Conservation (phyloP, 2,888 invertebrate genomes). For the Ypsolopha sequella region DNA sequence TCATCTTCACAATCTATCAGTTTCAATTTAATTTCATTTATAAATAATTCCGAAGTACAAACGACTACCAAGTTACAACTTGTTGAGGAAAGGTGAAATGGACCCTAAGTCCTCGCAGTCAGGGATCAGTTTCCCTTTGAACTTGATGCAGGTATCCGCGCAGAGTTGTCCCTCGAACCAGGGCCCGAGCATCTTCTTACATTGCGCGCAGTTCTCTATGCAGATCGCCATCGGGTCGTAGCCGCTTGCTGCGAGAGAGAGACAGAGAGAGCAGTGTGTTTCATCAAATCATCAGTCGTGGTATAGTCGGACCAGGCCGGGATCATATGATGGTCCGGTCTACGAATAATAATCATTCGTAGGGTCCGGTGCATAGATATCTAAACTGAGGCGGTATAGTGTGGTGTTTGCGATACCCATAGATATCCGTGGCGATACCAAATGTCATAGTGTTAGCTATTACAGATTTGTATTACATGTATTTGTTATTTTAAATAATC, state of each 20-base stretch:
- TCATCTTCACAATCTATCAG: neutral
- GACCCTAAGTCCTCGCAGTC: conserved; percentile 88
- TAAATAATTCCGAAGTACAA: neutral
- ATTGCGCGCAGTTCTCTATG: conserved; percentile 89
- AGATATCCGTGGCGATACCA: too few species aligned
- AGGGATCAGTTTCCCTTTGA: conserved; percentile 85
- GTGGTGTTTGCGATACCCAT: too few species aligned
- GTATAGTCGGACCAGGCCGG: too few species aligned
- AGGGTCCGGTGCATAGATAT: too few species aligned
- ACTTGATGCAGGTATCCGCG: conserved; percentile 86
- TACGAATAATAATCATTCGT: too few species aligned
- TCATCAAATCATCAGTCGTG: too few species aligned
- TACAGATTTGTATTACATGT: too few species aligned
- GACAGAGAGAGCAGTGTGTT: neutral
- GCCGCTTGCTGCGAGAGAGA: conserved; percentile 40
- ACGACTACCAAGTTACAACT: conserved; percentile 26
- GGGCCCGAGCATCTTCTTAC: conserved; percentile 88
- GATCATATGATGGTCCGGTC: too few species aligned
- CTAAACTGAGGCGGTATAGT: too few species aligned
- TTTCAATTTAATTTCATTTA: neutral
- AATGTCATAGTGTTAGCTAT: too few species aligned
- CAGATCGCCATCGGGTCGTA: conserved; percentile 77
- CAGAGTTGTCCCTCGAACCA: conserved; percentile 90
- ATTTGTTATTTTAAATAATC: too few species aligned
- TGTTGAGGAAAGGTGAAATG: conserved; percentile 82